Evolutionary conservation across 2,888 invertebrate genomes (phyloP), one percentile per base, ranked within the genome.

Genomic region (Cylindroiulus punctatus): DNA sequence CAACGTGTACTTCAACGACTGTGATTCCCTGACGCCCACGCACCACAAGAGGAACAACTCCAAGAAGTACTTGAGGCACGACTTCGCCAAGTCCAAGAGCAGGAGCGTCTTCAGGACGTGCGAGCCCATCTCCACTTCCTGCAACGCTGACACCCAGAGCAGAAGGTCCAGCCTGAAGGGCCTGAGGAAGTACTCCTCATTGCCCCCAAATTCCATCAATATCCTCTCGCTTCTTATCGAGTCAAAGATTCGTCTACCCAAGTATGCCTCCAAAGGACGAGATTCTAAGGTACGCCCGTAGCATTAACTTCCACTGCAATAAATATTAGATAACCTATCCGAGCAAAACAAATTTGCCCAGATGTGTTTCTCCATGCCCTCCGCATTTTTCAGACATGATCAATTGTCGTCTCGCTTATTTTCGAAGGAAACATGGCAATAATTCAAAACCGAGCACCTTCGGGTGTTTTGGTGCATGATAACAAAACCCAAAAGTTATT

Each of bases 161-260:
- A 88, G 92, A 44, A 88, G 92, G 84, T 91, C 91, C 86, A 92
- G 91, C 86, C 89, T 92, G 81, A 92, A 92, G 88, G 92, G 92
- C 88, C 92, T 92, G 92, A 89, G 92, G 83, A 92, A 92, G 89
- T 92, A 92, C 89, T 91, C 91, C 26, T 92, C 92, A 0, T 90
- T 92, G 84, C 92, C 92, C 3, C 92, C 92, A 2, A 92, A 91
- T 84, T 92, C 92, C 47, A 91, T 92, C 85, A 92, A 92, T 89
- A 91, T 92, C 89, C 90, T 92, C 44, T 92, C 92, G 19, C 90
- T 92, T 85, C 90, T 92, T 87, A 92, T 92, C 87, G 92, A 92
- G 89, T 92, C 92, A 30, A 92, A 92, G 89, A 91, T 92, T 30
- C 40, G 86, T 32, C 84, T 88, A 26, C 88, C 88, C 5, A 87